Base-by-base conservation (phyloP, 2,797 vertebrate species). In the Anguilla obscura region DNA sequence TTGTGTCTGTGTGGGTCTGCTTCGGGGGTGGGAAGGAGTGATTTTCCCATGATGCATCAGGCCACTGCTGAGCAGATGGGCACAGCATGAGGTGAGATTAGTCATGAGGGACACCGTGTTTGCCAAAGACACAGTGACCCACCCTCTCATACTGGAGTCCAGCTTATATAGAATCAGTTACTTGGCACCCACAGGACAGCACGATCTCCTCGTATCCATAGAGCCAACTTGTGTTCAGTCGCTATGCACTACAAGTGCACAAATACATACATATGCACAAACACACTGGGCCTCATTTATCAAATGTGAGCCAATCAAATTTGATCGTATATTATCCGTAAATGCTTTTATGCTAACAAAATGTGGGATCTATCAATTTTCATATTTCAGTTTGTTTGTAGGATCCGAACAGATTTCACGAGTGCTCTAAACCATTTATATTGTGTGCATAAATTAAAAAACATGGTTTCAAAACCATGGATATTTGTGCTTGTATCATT, bases 81-180 rank as follows among this genome's bases (percentile, higher is more conserved):
- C 58, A n/a, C 56, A 85, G 36, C 88, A 74, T 88, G 74, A 86
- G 83, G 50, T 85, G 86, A 30, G 83, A 87, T 90, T 90, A 89
- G 88, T 90, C 89, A 89, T 89, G 86, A 83, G 85, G 79, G 66
- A 84, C 79, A 33, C 86, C 87, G 54, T 90, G 86, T 52, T 85
- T 88, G 82, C 87, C 87, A 88, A 50, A 71, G 82, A 85, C 87
- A 88, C 33, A 74, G 63, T 85, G 69, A 88, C 84, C 60, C 48
- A 36, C 36, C 80, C 66, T 52, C 45, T 56, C 54, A 60, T 85
- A 85, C 60, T 85, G 83, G 87, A 85, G 63, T 63, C 83, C 66
- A 56, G 87, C 84, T 88, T 85, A 82, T 63, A 56, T 30, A 52
- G 63, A 74, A 74, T 87, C 69, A 85, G 63, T 74, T 33, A 85